Conservation (phyloP, 2,888 invertebrate genomes). For the Serrognathus titanus region DNA sequence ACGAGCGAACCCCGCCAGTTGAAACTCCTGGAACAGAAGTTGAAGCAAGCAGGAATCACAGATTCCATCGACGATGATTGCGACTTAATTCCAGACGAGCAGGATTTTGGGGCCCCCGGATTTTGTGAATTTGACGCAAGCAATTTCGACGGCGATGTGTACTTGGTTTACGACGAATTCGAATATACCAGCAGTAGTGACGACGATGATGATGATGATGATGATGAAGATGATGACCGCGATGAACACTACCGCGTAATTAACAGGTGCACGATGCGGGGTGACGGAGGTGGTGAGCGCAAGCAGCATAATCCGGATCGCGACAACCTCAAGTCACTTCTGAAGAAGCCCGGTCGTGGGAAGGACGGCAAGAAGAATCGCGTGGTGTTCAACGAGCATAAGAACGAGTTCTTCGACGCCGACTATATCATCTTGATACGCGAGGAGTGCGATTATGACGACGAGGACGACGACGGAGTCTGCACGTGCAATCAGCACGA, state of each 20-base stretch:
- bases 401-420: constrained; percentile 88
- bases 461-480: constrained; percentile 67
- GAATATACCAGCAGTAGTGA: constrained; percentile 32
- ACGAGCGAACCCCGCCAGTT: constrained; percentile 35
- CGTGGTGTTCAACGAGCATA: constrained; percentile 84
- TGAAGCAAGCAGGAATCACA: constrained; percentile 39
- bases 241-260: constrained; percentile 25
- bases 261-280: constrained; percentile 38
- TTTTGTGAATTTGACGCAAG: constrained; percentile 43
- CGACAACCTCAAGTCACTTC: constrained; percentile 66
- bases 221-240: constrained; percentile 30
- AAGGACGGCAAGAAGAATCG: constrained; percentile 52
- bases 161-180: constrained; percentile 46
- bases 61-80: constrained; percentile 16
- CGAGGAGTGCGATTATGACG: constrained; percentile 82
- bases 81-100: neutral
- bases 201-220: constrained; percentile 37
- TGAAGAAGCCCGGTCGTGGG: constrained; percentile 70
- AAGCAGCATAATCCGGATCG: constrained; percentile 58
- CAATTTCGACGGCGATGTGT: constrained; percentile 34
- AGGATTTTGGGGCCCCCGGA: constrained; percentile 21
- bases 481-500: constrained; percentile 73
- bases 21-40: constrained; percentile 50
- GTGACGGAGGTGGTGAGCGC: constrained; percentile 46
- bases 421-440: constrained; percentile 88